Evolutionary conservation across 2,888 invertebrate genomes (phyloP).

Genomic region (Drosophila paramelanica): DNA sequence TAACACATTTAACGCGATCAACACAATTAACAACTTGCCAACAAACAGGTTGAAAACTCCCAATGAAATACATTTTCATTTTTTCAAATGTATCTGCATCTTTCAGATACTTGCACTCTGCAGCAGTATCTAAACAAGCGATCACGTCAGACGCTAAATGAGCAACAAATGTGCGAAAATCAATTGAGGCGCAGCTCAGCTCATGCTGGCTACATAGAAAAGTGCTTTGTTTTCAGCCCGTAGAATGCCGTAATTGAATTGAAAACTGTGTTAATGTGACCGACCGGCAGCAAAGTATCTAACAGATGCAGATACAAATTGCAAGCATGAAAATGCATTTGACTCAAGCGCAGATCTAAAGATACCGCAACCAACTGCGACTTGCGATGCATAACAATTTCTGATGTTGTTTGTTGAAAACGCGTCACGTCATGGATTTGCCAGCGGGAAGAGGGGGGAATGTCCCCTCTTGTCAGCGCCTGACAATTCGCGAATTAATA

Average conservation of each 20-base stretch:
- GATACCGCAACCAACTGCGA: slow-evolving; percentile 46
- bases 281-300: slow-evolving; percentile 59
- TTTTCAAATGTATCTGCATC: slow-evolving; percentile 27
- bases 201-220: slow-evolving; percentile 50
- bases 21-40: slow-evolving; percentile 58
- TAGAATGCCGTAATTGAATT: slow-evolving; percentile 64
- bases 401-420: background rate
- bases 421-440: slow-evolving; percentile 32
- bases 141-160: slow-evolving; percentile 65
- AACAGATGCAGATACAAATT: slow-evolving; percentile 36
- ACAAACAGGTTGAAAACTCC: slow-evolving; percentile 37
- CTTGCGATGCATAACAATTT: slow-evolving; percentile 25
- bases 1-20: slow-evolving; percentile 61
- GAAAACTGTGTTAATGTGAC: slow-evolving; percentile 77
- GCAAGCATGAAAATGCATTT: slow-evolving; percentile 46
- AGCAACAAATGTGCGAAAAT: slow-evolving; percentile 63
- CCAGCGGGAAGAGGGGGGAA: background rate
- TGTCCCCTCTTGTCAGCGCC: slow-evolving; percentile 64
- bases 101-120: slow-evolving; percentile 19
- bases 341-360: slow-evolving; percentile 45
- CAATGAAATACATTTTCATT: slow-evolving; percentile 8
- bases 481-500: slow-evolving; percentile 80
- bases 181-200: slow-evolving; percentile 60
- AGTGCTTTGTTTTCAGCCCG: slow-evolving; percentile 64
- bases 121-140: slow-evolving; percentile 57